phyloP scores from a whole-genome alignment of 1,140 invertebrate genomes.

The Belonocnema kinseyi region DNA sequence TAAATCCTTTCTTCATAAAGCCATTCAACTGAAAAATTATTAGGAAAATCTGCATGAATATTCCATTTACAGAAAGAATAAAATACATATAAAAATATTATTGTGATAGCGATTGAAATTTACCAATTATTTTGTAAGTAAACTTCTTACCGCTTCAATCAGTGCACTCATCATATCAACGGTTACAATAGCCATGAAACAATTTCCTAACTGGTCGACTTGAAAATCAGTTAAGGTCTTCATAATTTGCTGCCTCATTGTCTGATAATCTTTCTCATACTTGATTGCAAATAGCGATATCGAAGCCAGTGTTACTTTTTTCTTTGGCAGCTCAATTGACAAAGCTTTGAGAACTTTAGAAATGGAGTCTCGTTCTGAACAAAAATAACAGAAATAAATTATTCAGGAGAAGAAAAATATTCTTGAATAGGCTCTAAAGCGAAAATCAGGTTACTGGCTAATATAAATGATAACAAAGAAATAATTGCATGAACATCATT shows the following conservation, averaged over 20 bases:
- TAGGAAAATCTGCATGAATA: too few relatives aligned
- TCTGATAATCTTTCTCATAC: slow-evolving; percentile 64
- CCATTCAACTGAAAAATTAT: too few relatives aligned
- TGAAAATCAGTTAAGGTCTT: slow-evolving; percentile 75
- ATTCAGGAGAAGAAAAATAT: too few relatives aligned
- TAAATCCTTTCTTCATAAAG: too few relatives aligned
- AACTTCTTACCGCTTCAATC: slow-evolving; percentile 77
- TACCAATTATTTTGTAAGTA: too few relatives aligned
- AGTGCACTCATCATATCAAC: slow-evolving; percentile 75
- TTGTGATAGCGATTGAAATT: too few relatives aligned
- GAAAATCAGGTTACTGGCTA: too few relatives aligned
- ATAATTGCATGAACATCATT: neutral
- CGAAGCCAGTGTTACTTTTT: slow-evolving; percentile 71
- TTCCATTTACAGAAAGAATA: too few relatives aligned
- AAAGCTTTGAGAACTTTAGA: slow-evolving; percentile 78
- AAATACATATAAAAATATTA: too few relatives aligned
- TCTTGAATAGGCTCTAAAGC: too few relatives aligned
- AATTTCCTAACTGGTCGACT: slow-evolving; percentile 64
- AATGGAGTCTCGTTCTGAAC: slow-evolving; percentile 74
- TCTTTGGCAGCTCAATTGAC: slow-evolving; percentile 71
- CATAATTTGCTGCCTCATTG: slow-evolving; percentile 66
- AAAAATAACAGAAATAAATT: neutral
- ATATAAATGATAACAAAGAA: neutral
- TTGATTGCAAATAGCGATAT: slow-evolving; percentile 77
- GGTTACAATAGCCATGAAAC: slow-evolving; percentile 68